phyloP scores from a whole-genome alignment of 2,113 vertebrate genomes.

The Alethe diademata region DNA sequence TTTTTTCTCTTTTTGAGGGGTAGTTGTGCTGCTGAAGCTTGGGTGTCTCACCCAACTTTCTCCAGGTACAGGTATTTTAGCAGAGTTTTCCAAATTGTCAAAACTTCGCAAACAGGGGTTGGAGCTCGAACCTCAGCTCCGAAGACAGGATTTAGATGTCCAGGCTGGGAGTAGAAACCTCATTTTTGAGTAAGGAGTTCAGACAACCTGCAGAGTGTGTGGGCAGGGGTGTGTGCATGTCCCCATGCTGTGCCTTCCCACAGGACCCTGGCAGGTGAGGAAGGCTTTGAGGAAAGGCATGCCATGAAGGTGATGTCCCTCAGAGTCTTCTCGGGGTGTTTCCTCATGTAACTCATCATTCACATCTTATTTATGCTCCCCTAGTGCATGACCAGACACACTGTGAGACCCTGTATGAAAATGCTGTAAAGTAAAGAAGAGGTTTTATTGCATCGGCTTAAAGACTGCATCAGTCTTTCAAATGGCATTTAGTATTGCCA shows the following conservation, averaged over 20 bases:
- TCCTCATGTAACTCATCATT: neutral
- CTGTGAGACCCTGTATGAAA: neutral
- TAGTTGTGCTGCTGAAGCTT: neutral
- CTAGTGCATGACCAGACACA: neutral
- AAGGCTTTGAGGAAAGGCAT: neutral
- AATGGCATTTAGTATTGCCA: slow-evolving; percentile 33
- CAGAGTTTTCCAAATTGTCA: neutral
- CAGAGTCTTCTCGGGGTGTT: neutral
- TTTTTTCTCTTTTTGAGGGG: neutral
- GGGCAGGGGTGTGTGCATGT: neutral
- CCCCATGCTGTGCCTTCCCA: accelerated
- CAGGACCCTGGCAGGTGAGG: neutral
- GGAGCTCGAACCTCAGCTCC: neutral
- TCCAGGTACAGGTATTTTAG: neutral
- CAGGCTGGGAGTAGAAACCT: neutral
- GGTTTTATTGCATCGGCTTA: neutral
- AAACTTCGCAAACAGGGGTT: neutral
- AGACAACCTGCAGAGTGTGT: accelerated
- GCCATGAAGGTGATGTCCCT: neutral
- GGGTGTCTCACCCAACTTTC: neutral
- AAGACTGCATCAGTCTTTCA: slow-evolving; percentile 57
- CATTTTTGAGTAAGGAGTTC: neutral
- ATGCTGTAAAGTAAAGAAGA: slow-evolving; percentile 29
- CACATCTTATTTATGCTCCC: neutral
- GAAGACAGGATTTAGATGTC: neutral